Conservation (phyloP, 2,113 vertebrate genomes). For the Oceanodroma tethys region DNA sequence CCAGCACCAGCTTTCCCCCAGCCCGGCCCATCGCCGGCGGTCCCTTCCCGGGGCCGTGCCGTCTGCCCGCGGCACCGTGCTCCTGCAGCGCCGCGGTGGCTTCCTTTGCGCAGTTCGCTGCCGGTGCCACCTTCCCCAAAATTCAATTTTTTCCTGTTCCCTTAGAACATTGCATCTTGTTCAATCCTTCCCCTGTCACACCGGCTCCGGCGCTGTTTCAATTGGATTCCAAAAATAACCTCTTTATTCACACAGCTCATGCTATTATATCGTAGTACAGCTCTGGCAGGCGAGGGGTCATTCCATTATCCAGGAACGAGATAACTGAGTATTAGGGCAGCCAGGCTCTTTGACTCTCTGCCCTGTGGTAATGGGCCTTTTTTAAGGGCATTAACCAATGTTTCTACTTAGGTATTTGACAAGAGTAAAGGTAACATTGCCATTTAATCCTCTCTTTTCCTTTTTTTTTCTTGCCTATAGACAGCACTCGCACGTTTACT, state of each 20-base stretch:
- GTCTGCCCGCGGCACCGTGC: accelerated
- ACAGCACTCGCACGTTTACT: background rate
- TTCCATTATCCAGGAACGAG: slow-evolving; percentile 82
- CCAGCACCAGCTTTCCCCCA: background rate
- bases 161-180: slow-evolving; percentile 62
- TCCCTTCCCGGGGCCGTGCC: accelerated
- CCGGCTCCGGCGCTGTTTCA: slow-evolving; percentile 71
- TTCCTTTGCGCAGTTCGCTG: background rate
- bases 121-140: slow-evolving; percentile 28
- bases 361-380: slow-evolving; percentile 72
- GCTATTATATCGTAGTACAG: slow-evolving; percentile 77
- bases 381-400: slow-evolving; percentile 71
- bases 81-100: accelerated
- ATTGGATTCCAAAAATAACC: slow-evolving; percentile 82
- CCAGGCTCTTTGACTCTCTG: slow-evolving; percentile 73
- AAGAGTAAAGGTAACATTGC: slow-evolving; percentile 68
- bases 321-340: slow-evolving; percentile 75
- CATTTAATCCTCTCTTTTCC: slow-evolving; percentile 45
- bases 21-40: accelerated
- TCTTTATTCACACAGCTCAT: slow-evolving; percentile 80
- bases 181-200: slow-evolving; percentile 72
- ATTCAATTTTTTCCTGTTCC: slow-evolving; percentile 59
- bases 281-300: slow-evolving; percentile 78
- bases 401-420: slow-evolving; percentile 72
- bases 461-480: background rate